Conservation (phyloP, 2,797 vertebrate species). For the Cottoperca gobio region DNA sequence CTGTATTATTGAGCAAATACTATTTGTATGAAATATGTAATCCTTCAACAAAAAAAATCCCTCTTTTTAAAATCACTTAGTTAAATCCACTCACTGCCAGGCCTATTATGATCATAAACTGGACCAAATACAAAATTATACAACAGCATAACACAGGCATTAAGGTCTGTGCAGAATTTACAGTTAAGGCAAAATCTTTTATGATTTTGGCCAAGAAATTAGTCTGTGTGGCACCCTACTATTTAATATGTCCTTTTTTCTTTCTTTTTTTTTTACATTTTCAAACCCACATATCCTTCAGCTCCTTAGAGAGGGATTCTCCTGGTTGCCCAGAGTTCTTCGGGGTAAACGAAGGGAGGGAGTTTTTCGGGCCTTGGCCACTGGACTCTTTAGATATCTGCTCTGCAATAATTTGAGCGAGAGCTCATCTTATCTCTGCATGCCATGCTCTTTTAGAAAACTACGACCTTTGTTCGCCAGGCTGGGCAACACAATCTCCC, state of each 20-base stretch:
- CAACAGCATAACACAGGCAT: constrained; percentile 26
- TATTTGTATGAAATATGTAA: constrained; percentile 40
- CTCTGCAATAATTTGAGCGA: constrained; percentile 52
- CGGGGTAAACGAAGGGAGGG: constrained; percentile 27
- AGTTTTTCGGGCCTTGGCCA: constrained; percentile 36
- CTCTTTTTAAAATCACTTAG: constrained; percentile 22
- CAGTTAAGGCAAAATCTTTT: constrained; percentile 52
- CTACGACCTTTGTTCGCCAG: constrained; percentile 75
- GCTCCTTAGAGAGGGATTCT: constrained; percentile 52
- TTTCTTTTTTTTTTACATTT: constrained; percentile 38
- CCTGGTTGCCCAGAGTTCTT: constrained; percentile 46
- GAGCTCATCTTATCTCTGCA: constrained; percentile 75
- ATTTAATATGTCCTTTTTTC: constrained; percentile 35
- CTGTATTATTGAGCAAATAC: constrained; percentile 39
- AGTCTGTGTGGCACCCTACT: constrained; percentile 58
- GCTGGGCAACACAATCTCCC: constrained; percentile 37
- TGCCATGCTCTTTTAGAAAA: constrained; percentile 71
- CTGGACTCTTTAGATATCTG: constrained; percentile 53
- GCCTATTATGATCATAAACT: constrained; percentile 46
- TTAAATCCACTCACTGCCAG: constrained; percentile 38
- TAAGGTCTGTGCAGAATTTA: constrained; percentile 58
- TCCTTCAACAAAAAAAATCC: constrained; percentile 11
- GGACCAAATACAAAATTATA: constrained; percentile 51
- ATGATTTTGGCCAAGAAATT: constrained; percentile 64
- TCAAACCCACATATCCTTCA: constrained; percentile 50